Evolutionary conservation across 2,113 vertebrate genomes (phyloP).

Genomic region (Gambusia holbrooki): DNA sequence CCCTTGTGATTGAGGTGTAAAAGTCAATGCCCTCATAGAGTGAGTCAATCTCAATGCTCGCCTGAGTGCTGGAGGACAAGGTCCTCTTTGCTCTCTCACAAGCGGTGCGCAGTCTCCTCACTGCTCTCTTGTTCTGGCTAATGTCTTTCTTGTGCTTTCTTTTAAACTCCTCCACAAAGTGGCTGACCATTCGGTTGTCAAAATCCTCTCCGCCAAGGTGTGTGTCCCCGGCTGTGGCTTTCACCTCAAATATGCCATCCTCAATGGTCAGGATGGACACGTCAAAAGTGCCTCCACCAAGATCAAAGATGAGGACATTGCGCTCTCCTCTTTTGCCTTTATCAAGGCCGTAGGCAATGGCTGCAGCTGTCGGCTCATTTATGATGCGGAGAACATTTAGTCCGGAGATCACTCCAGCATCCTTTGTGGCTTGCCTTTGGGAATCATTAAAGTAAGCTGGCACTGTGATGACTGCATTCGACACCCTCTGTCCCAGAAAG

Average conservation of each 20-base stretch:
- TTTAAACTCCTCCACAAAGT: slow-evolving; percentile 76
- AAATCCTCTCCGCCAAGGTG: slow-evolving; percentile 75
- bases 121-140: slow-evolving; percentile 71
- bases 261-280: slow-evolving; percentile 78
- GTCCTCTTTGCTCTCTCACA: slow-evolving; percentile 77
- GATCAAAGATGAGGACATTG: slow-evolving; percentile 77
- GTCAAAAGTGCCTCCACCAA: slow-evolving; percentile 74
- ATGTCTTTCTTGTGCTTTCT: slow-evolving; percentile 75
- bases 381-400: slow-evolving; percentile 92
- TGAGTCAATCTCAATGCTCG: slow-evolving; percentile 75
- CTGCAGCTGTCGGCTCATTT: slow-evolving; percentile 92
- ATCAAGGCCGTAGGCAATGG: slow-evolving; percentile 92
- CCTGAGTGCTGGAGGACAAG: slow-evolving; percentile 74
- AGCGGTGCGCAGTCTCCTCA: slow-evolving; percentile 71
- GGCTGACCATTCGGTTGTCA: slow-evolving; percentile 73
- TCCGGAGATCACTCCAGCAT: slow-evolving; percentile 90
- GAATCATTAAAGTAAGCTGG: slow-evolving; percentile 95
- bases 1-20: slow-evolving; percentile 76
- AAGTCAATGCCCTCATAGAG: slow-evolving; percentile 76
- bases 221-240: slow-evolving; percentile 74
- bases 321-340: slow-evolving; percentile 78
- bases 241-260: slow-evolving; percentile 79
- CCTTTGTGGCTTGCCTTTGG: slow-evolving; percentile 94
- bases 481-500: slow-evolving; percentile 81
- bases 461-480: slow-evolving; percentile 92